A percentile compares a stretch with the other conserved stretches of the same genome.
Evolutionary conservation across 2,888 invertebrate species (phyloP).

Genomic region (Andrena camellia): DNA sequence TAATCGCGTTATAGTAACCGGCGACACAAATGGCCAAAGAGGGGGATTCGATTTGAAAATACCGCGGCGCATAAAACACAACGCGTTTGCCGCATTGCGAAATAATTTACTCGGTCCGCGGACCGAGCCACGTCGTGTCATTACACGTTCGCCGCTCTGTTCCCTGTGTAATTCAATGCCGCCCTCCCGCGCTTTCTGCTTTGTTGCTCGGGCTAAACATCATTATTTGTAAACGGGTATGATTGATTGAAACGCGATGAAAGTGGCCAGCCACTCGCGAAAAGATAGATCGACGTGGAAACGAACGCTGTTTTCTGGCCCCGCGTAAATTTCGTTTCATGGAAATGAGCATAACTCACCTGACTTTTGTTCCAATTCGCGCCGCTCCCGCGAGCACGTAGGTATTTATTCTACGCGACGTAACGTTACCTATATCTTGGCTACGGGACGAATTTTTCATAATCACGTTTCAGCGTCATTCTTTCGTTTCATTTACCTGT

Average conservation of each 20-base stretch:
- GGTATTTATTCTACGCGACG: slow-evolving; percentile 24
- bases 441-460: neutral
- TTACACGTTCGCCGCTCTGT: slow-evolving; percentile 60
- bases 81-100: slow-evolving; percentile 60
- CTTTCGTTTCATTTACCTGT: neutral
- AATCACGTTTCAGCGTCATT: neutral
- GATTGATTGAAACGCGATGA: slow-evolving; percentile 67
- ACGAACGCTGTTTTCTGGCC: slow-evolving; percentile 47
- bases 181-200: slow-evolving; percentile 49
- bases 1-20: slow-evolving; percentile 58
- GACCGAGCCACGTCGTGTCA: slow-evolving; percentile 43
- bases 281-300: slow-evolving; percentile 50
- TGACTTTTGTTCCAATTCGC: slow-evolving; percentile 39
- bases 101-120: slow-evolving; percentile 59
- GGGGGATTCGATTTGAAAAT: slow-evolving; percentile 64
- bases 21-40: slow-evolving; percentile 37
- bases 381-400: neutral
- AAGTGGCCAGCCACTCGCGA: slow-evolving; percentile 37
- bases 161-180: slow-evolving; percentile 61
- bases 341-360: slow-evolving; percentile 31
- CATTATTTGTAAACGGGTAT: slow-evolving; percentile 67
- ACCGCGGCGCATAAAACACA: slow-evolving; percentile 59
- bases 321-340: slow-evolving; percentile 30
- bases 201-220: slow-evolving; percentile 68
- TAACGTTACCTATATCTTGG: neutral